A percentile compares a stretch with the other conserved stretches of the same genome.
Conservation (phyloP, 2,888 invertebrate species). For the Macrosiphum euphorbiae region DNA sequence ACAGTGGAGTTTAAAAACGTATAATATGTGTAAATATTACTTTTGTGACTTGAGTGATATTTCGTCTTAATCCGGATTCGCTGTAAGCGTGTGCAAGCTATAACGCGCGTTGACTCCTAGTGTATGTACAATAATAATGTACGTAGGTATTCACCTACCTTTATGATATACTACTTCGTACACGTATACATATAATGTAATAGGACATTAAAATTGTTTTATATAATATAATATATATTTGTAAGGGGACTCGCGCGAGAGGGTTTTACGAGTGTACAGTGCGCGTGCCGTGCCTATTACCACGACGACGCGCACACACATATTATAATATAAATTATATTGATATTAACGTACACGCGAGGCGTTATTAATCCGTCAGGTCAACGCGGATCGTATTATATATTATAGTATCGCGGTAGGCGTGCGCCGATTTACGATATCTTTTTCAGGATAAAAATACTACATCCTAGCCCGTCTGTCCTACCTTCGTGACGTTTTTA, state of each 20-base stretch:
- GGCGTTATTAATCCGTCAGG: neutral
- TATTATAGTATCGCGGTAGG: neutral
- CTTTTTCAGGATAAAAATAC: neutral
- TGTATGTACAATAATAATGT: neutral
- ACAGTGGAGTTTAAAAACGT: neutral
- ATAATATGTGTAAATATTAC: no score
- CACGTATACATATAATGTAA: neutral
- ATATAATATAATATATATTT: neutral
- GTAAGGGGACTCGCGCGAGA: neutral
- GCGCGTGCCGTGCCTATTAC: conserved; percentile 1
- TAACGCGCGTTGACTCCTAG: neutral
- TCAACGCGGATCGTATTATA: neutral
- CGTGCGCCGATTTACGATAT: neutral
- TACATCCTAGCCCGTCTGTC: neutral
- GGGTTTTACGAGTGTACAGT: neutral
- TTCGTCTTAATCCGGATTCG: neutral
- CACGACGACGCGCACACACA: neutral
- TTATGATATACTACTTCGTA: neutral
- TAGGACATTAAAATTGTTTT: neutral
- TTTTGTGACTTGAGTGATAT: neutral
- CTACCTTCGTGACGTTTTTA: neutral
- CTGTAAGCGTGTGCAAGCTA: neutral
- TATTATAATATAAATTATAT: neutral
- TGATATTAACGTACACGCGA: neutral
- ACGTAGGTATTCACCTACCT: neutral